Conservation (phyloP, 2,797 vertebrate species). For the Hemibagrus guttatus region DNA sequence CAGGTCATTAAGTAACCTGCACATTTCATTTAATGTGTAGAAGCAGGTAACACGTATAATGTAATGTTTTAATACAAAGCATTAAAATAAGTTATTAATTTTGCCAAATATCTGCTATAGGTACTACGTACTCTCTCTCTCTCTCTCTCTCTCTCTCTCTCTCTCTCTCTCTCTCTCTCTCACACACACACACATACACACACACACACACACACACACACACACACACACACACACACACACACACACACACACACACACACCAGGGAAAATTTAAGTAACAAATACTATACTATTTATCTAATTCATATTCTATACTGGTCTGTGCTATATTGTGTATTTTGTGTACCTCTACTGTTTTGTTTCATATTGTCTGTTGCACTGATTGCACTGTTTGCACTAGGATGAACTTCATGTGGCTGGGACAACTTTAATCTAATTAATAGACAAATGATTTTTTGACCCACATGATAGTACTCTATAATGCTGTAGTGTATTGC, state of each 20-base stretch:
- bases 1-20: not conserved
- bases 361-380: too few relatives aligned
- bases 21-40: not conserved
- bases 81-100: not conserved
- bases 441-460: not conserved
- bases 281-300: not conserved
- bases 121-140: not conserved
- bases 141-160: too few relatives aligned
- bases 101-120: not conserved
- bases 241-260: too few relatives aligned
- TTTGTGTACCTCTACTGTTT: too few relatives aligned
- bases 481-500: not conserved
- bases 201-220: too few relatives aligned
- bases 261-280: too few relatives aligned
- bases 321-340: too few relatives aligned
- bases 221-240: too few relatives aligned
- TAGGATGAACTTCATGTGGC: too few relatives aligned
- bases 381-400: too few relatives aligned
- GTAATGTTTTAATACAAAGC: not conserved
- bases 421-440: not conserved
- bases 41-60: not conserved
- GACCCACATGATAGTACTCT: not conserved
- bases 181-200: too few relatives aligned
- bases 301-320: not conserved
- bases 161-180: too few relatives aligned